Evolutionary conservation across 2,797 vertebrate genomes (phyloP), one percentile per base, ranked within the genome.

Genomic region (Erpetoichthys calabaricus): DNA sequence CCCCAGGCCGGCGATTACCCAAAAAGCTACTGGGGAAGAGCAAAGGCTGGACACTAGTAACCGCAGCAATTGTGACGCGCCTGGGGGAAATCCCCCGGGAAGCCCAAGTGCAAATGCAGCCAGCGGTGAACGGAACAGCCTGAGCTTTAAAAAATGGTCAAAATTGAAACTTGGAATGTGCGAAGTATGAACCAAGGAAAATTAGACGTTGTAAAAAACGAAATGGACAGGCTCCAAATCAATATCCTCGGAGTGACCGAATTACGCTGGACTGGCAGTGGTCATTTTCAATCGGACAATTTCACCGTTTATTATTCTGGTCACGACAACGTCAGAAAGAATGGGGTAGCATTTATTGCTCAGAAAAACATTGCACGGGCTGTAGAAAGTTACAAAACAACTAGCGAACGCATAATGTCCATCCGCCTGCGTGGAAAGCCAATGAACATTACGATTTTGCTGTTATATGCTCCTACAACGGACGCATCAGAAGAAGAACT

Each of bases 171-270:
- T 8, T 52, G 51, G 51, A 3, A 52, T 52, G 51, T 52, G 9
- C 9, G 10, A 52, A 52, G 51, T 10, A 52, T 52, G 51, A 52
- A 52, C 25, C 51, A 52, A 52, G 51, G 51, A 52, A 52, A 5
- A 10, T 10, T n/a, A 9, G 51, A 52, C n/a, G 25, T 52, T n/a
- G 51, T 52, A 10, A 52, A 52, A 52, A 10, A 2, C 5, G 51
- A 52, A 52, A 52, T 52, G 51, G 51, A 8, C 25, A 9, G 51
- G 3, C 9, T 52, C 6, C 9, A 52, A 10, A 52, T 52, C 51
- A 25, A 10, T 52, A 52, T 52, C 2, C 51, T 52, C 25, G 51
- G 51, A 52, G 25, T 52, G 9, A 52, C 8, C 25, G 51, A 52
- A 10, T 10, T 52, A 10, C 9, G 25, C 9, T 52, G 51, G 51